Conservation (phyloP, 1,140 invertebrate species). For the Bombus turneri region DNA sequence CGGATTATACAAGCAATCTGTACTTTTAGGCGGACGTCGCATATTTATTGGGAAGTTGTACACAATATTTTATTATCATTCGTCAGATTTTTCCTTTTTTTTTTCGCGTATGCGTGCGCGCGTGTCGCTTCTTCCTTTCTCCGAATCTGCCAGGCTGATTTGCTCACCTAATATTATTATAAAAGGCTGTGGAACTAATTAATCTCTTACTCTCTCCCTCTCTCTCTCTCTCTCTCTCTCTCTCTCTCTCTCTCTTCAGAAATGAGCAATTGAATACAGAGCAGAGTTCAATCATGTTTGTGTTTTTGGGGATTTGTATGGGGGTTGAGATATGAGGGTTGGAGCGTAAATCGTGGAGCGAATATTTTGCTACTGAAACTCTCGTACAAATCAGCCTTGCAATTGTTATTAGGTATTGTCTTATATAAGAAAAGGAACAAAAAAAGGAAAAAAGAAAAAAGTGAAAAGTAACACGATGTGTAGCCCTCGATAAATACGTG, state of each 20-base stretch:
- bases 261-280: conserved; percentile 17
- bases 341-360: neutral
- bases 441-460: neutral
- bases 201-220: neutral
- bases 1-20: conserved; percentile 68
- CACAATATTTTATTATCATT: conserved; percentile 62
- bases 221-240: neutral
- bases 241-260: neutral
- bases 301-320: conserved; percentile 3
- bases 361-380: conserved; percentile 55
- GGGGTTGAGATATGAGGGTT: neutral
- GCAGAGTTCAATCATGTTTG: conserved; percentile 1
- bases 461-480: conserved; percentile 1
- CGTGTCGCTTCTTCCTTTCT: conserved; percentile 29
- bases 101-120: conserved; percentile 18
- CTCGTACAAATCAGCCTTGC: conserved; percentile 63
- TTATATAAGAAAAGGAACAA: neutral
- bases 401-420: conserved; percentile 51
- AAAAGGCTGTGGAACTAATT: conserved; percentile 59
- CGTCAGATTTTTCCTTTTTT: conserved; percentile 34
- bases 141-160: conserved; percentile 64
- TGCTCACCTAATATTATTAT: conserved; percentile 48
- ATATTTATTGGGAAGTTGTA: conserved; percentile 74
- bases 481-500: conserved; percentile 24
- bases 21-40: conserved; percentile 64